Percentiles rank a stretch among this genome's conserved stretches.
phyloP scores from a whole-genome alignment of 2,113 vertebrate species.

The Arenaria interpres region DNA sequence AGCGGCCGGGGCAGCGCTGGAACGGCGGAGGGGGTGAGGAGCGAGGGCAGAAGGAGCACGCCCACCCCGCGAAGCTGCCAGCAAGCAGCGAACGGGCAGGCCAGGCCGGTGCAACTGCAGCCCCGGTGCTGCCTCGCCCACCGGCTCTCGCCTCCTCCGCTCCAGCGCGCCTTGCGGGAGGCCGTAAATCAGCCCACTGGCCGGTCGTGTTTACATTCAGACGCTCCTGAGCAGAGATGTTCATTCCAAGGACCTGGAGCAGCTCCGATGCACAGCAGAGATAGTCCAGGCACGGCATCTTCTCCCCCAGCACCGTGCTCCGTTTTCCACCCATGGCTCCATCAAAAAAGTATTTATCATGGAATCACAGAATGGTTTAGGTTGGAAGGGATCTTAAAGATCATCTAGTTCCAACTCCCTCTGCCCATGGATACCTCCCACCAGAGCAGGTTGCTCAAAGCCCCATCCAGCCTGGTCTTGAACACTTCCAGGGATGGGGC shows the following conservation, averaged over 20 bases:
- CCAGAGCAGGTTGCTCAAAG: not conserved
- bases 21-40: not conserved
- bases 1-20: not conserved
- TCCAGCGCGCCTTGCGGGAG: not conserved
- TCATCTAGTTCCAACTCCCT: not conserved
- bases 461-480: not conserved
- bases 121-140: accelerated
- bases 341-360: not conserved
- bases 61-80: not conserved
- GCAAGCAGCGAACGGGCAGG: not conserved
- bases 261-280: not conserved
- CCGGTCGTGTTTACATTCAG: not conserved
- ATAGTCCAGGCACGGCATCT: not conserved
- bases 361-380: not conserved
- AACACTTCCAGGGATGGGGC: not conserved
- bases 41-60: not conserved
- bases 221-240: not conserved
- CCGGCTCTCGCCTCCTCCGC: not conserved
- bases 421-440: not conserved
- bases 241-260: not conserved
- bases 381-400: not conserved
- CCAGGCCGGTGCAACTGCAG: not conserved
- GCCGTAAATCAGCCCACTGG: not conserved
- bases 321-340: not conserved
- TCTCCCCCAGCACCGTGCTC: not conserved